phyloP scores from a whole-genome alignment of 2,888 invertebrate species.

The Aquatica leii region DNA sequence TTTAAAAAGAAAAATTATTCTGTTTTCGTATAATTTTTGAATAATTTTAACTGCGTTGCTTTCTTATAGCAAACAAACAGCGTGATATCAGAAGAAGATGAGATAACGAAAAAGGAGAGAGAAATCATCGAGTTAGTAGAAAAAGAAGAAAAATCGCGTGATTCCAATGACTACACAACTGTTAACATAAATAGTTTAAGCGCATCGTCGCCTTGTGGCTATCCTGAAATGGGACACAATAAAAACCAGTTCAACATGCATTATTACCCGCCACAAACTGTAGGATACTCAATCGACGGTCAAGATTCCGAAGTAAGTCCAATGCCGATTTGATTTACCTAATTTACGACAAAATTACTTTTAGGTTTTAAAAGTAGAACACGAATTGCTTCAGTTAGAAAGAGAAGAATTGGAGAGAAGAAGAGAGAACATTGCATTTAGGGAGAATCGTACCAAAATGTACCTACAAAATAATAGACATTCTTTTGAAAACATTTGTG shows the following conservation, averaged over 20 bases:
- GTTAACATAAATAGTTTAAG: background rate
- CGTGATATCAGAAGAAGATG: constrained; percentile 81
- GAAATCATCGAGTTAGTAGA: constrained; percentile 72
- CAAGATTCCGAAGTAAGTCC: constrained; percentile 55
- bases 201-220: background rate
- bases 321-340: background rate
- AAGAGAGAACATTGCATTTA: constrained; percentile 73
- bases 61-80: constrained; percentile 66
- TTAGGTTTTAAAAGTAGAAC: constrained; percentile 73
- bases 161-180: constrained; percentile 15
- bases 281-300: constrained; percentile 41
- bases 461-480: constrained; percentile 53
- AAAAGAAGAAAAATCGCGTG: constrained; percentile 67
- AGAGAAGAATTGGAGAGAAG: constrained; percentile 80
- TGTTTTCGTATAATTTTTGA: too few species aligned
- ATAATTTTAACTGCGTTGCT: too few species aligned
- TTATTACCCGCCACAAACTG: constrained; percentile 45
- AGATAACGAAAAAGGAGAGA: constrained; percentile 71
- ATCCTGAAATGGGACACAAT: background rate
- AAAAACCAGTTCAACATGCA: constrained; percentile 51
- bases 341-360: background rate
- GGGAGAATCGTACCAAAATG: constrained; percentile 67
- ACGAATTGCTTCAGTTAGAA: constrained; percentile 78
- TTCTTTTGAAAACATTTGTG: constrained; percentile 58
- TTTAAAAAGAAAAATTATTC: too few species aligned